phyloP scores from a whole-genome alignment of 2,888 invertebrate species.

The Ceriagrion tenellum region DNA sequence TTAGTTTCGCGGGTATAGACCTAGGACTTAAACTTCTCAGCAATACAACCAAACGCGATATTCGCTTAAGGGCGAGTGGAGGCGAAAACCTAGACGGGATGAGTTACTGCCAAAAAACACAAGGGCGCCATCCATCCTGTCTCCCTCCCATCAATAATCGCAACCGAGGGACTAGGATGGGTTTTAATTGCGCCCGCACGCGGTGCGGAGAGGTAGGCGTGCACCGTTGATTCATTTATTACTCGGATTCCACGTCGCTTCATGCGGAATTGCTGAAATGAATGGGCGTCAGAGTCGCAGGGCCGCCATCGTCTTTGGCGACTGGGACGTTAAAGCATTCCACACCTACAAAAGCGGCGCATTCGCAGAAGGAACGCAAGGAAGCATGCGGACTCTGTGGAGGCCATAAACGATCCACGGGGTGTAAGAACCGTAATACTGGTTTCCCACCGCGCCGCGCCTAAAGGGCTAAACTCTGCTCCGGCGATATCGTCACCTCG shows the following conservation, averaged over 20 bases:
- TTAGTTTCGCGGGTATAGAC: not conserved
- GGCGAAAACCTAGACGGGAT: not conserved
- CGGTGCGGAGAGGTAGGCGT: not conserved
- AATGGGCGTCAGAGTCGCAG: not conserved
- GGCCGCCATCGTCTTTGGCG: not conserved
- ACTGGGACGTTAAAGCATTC: not conserved
- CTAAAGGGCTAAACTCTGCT: not conserved
- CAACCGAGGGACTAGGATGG: not conserved
- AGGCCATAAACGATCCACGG: not conserved
- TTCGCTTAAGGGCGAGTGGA: not conserved
- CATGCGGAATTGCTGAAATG: not conserved
- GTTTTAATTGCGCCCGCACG: not conserved
- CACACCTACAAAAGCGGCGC: not conserved
- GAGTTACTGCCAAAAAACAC: not conserved
- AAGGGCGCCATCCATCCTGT: not conserved
- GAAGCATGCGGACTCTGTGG: not conserved
- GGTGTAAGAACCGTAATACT: not conserved
- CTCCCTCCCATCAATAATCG: not conserved
- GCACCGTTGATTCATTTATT: constrained; percentile 12
- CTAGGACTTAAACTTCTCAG: not conserved
- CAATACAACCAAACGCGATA: not conserved
- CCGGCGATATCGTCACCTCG: not conserved
- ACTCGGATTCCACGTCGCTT: not conserved
- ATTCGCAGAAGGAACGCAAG: not conserved
- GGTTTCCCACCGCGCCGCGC: not conserved